Base-by-base conservation (phyloP, 2,888 invertebrate species). In the Notocelia uddmanniana region DNA sequence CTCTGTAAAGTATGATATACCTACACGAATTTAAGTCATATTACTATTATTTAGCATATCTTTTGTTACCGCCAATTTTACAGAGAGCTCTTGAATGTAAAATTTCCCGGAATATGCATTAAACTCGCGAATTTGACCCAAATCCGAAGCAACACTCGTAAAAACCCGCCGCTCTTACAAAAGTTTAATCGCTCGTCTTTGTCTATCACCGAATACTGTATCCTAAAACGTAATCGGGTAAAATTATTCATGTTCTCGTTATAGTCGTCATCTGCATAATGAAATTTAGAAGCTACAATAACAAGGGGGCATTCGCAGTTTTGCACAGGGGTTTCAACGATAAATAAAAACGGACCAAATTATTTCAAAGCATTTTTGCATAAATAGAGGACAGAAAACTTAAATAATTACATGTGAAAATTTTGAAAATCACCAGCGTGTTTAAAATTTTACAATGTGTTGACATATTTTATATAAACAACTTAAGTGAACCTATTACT, bases 231-330 rank as follows among this genome's bases (percentile, higher is more conserved):
- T 70, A 67, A 80, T 81, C 74, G 79, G 81, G 83, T 84, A 85
- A 85, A 85, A 83, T 68, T 72, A 72, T 84, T 83, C 77, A 81
- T 83, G 80, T 81, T 80, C 79, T 81, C 81, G 83, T 86, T 85
- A 86, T 83, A 84, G 82, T 87, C 87, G 83, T 84, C 85, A 86
- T 89, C 85, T 86, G 82, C 84, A 89, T 89, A 89, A 89, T 89
- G 85, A 48, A 55, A 54, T 72, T 72, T 68, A 57, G 67, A 55
- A 66, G 54, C 41, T 66, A 66, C 72, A 72, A 68, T 55, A 72
- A 72, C 67, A 72, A 21, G 55, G 52, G 34, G 54, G 19, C 26
- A 54, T 66, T 71, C 71, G 62, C 68, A 50, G 37, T 72, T 57
- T 67, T 37, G 62, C 72, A 72, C 60, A 21, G 72, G 34, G 72